Evolutionary conservation across 2,797 vertebrate genomes (phyloP), one percentile per base, ranked within the genome.

Genomic region (Oryzias sinensis): DNA sequence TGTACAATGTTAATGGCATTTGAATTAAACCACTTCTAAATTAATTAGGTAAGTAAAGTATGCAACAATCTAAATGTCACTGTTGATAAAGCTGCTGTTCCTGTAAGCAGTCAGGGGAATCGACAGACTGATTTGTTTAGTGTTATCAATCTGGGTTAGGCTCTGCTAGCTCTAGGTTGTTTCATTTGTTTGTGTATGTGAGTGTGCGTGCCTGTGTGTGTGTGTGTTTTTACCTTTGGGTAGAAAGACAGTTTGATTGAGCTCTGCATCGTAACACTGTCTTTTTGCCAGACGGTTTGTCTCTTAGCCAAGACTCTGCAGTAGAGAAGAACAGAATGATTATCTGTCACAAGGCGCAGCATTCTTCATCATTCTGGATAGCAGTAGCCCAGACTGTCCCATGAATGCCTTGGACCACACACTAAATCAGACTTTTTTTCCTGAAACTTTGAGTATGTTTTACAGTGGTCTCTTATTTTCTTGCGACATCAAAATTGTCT

Each of bases 251-350:
- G 75, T 86, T 86, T 90, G 85, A 88, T 88, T 88, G 87, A 91
- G 87, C 79, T 86, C 77, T 79, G 83, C 50, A 62, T 83, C 53
- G 81, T 90, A 88, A 91, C 90, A 79, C 87, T 91, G 89, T 89
- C 87, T 82, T 83, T 87, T 88, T 84, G 84, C 87, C 87, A 89
- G 89, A 85, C 87, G 68, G 80, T 86, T 87, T 84, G 75, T 90
- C 87, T 91, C 77, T 59, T 59, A 48, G 87, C 87, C 89, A 87
- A 87, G 83, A 88, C 74, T 83, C 72, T 84, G 82, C 84, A 84
- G 79, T 74, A 79, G 77, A 76, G 77, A 87, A 88, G 80, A 82
- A 84, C 81, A 86, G 82, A 88, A 86, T 87, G 82, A 89, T 88
- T 89, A 88, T 90, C 88, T 87, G 88, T 90, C 88, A 89, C 80